phyloP scores from a whole-genome alignment of 2,797 vertebrate species.

The Selene dorsalis region DNA sequence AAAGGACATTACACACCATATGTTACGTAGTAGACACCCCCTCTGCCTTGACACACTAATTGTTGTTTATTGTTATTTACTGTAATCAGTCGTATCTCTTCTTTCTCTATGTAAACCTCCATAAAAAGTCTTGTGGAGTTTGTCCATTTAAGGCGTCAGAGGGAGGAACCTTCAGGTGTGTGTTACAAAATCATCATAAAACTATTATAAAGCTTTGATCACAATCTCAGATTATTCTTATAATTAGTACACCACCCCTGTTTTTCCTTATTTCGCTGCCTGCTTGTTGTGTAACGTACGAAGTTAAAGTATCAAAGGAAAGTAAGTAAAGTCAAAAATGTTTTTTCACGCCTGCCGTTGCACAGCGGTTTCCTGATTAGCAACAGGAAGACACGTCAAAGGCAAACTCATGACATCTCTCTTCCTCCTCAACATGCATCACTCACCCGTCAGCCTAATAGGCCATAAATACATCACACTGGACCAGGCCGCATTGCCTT shows the following conservation, averaged over 20 bases:
- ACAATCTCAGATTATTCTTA: not conserved
- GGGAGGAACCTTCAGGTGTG: not conserved
- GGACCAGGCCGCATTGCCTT: not conserved
- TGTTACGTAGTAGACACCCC: not conserved
- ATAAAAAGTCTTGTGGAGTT: constrained; percentile 12
- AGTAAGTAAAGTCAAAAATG: too few species aligned
- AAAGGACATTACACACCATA: too few species aligned
- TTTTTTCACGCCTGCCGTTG: not conserved
- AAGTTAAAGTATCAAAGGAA: too few species aligned
- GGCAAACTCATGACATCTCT: not conserved
- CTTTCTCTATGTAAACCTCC: not conserved
- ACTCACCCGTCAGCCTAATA: not conserved
- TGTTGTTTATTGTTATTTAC: not conserved
- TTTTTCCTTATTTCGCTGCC: not conserved
- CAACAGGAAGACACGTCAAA: not conserved
- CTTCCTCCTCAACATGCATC: not conserved
- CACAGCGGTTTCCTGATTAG: not conserved
- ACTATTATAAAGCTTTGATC: not conserved
- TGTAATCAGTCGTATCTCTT: not conserved
- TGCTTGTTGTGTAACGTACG: not conserved
- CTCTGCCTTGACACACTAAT: not conserved
- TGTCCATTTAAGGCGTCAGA: too few species aligned
- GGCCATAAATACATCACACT: not conserved
- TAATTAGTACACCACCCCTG: too few species aligned
- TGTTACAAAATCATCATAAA: too few species aligned